These are phyloP conservation scores for Dallia pectoralis DNA, from an alignment of 2,797 vertebrate genomes.

Conservation along the genomic window DNA sequence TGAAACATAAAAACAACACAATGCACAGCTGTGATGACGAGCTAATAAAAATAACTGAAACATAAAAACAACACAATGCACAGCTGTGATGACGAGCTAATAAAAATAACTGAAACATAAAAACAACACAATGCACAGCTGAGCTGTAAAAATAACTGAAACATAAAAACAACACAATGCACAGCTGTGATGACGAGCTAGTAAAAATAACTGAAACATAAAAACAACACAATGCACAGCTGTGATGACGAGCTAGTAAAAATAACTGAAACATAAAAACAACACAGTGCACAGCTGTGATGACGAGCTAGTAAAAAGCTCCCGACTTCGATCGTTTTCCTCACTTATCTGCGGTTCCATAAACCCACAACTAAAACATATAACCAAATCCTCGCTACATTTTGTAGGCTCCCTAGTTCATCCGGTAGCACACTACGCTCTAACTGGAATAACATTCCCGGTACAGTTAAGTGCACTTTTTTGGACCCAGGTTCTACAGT, in stretches of 20 bases:
- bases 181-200: neutral
- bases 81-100: neutral
- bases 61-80: neutral
- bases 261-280: neutral
- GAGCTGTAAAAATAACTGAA: neutral
- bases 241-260: neutral
- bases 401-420: conserved; percentile 6
- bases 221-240: neutral
- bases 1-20: neutral
- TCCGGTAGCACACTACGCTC: neutral
- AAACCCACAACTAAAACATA: neutral
- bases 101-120: neutral
- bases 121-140: neutral
- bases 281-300: neutral
- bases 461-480: neutral
- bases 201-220: neutral
- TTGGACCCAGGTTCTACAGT: neutral
- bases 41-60: neutral
- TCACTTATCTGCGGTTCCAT: neutral
- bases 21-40: neutral
- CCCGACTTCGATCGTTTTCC: neutral
- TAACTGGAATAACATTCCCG: neutral
- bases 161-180: neutral
- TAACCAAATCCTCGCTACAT: conserved; percentile 15
- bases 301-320: neutral